These are phyloP conservation scores for Phalera bucephala DNA, from an alignment of 2,888 invertebrate genomes.

Conservation along the genomic window DNA sequence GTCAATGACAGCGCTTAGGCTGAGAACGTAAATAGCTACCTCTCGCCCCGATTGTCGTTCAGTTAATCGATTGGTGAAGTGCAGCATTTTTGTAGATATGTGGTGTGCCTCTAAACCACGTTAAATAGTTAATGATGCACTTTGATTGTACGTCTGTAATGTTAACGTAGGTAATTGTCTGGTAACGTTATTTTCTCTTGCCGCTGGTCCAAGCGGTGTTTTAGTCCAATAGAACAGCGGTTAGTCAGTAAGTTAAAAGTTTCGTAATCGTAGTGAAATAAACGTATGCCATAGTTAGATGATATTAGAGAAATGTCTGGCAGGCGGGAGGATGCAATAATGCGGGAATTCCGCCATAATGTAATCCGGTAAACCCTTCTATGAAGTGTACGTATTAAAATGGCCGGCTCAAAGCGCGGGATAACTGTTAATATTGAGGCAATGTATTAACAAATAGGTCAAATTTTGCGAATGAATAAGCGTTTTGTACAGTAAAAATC, in stretches of 20 bases:
- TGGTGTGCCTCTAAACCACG: slow-evolving; percentile 16
- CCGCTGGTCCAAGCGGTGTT: slow-evolving; percentile 42
- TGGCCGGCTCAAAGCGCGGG: slow-evolving; percentile 66
- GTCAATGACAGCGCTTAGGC: slow-evolving; percentile 2
- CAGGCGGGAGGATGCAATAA: slow-evolving; percentile 79
- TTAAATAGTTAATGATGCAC: slow-evolving; percentile 41
- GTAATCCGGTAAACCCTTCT: slow-evolving; percentile 70
- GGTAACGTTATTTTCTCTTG: slow-evolving; percentile 54
- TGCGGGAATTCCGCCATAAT: slow-evolving; percentile 30
- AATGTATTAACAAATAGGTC: slow-evolving; percentile 58
- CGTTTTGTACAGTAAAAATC: slow-evolving; percentile 78
- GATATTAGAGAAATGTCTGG: slow-evolving; percentile 66
- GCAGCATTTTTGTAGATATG: slow-evolving; percentile 13
- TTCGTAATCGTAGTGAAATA: slow-evolving; percentile 72
- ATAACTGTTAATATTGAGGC: slow-evolving; percentile 44
- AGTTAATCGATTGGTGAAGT: slow-evolving; percentile 9
- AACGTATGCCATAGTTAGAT: slow-evolving; percentile 75
- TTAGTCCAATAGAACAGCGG: slow-evolving; percentile 71
- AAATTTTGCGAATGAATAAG: slow-evolving; percentile 74
- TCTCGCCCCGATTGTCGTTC: slow-evolving; percentile 23
- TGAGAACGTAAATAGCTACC: slow-evolving; percentile 24
- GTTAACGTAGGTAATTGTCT: slow-evolving; percentile 62
- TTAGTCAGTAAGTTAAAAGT: slow-evolving; percentile 67
- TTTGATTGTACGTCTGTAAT: slow-evolving; percentile 48
- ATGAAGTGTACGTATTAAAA: slow-evolving; percentile 73